Percentiles rank a stretch among this genome's conserved stretches.
phyloP scores from a whole-genome alignment of 2,797 vertebrate genomes.

The Sarcoramphus papa region DNA sequence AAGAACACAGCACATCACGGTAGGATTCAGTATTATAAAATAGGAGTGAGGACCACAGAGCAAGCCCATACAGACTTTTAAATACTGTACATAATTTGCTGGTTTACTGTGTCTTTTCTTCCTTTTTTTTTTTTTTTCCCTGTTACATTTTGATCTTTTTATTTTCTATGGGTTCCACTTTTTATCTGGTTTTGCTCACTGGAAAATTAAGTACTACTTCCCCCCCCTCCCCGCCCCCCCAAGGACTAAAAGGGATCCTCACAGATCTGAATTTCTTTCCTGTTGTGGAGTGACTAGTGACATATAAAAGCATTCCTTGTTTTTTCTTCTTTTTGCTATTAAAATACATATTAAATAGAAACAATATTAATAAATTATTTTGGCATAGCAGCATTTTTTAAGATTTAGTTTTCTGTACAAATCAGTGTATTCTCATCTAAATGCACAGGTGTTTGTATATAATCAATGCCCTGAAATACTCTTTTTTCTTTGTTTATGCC shows the following conservation, averaged over 20 bases:
- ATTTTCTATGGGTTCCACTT: neutral
- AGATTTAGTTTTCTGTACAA: neutral
- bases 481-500: neutral
- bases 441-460: neutral
- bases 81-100: neutral
- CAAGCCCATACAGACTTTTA: neutral
- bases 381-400: neutral
- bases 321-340: neutral
- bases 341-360: neutral
- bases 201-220: neutral
- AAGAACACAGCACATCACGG: neutral
- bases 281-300: neutral
- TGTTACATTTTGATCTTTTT: neutral
- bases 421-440: neutral
- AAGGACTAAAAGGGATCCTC: neutral
- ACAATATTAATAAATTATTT: neutral
- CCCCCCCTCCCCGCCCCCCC: no score
- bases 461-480: neutral
- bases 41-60: neutral
- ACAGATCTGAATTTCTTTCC: neutral
- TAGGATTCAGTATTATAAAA: neutral
- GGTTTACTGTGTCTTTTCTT: neutral
- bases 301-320: neutral
- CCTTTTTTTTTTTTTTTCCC: neutral
- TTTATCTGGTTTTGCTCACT: neutral